phyloP scores from a whole-genome alignment of 2,888 invertebrate genomes.

The Andrena camellia region DNA sequence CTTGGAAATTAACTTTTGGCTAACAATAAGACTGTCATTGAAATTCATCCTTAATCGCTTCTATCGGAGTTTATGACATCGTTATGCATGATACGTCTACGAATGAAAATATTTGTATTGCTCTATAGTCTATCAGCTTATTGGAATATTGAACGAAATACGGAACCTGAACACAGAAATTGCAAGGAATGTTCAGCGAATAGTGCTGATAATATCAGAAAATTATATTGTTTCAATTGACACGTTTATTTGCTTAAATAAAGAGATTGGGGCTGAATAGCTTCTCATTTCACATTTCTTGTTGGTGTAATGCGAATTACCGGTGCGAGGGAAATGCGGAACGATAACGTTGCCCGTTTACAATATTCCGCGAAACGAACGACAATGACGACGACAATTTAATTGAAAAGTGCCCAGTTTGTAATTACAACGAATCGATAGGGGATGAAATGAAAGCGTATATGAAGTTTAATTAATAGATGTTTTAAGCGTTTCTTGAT shows the following conservation, averaged over 20 bases:
- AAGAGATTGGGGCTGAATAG: not conserved
- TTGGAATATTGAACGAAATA: not conserved
- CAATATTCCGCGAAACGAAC: not conserved
- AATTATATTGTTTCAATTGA: not conserved
- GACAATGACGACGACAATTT: not conserved
- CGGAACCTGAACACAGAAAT: not conserved
- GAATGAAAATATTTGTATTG: too few relatives aligned
- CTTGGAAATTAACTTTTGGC: too few relatives aligned
- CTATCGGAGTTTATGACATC: too few relatives aligned
- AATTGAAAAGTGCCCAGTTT: slow-evolving; percentile 21
- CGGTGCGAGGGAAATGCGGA: not conserved
- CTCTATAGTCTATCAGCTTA: too few relatives aligned
- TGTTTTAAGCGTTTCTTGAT: slow-evolving; percentile 35
- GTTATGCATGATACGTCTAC: too few relatives aligned
- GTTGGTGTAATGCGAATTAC: not conserved
- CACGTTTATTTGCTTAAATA: slow-evolving; percentile 1
- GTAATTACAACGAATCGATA: slow-evolving; percentile 13
- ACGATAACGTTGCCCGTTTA: not conserved
- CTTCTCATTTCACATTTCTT: not conserved
- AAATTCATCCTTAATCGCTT: too few relatives aligned
- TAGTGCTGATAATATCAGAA: not conserved
- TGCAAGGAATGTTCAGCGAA: not conserved
- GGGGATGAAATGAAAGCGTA: slow-evolving; percentile 4
- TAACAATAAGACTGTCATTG: too few relatives aligned
- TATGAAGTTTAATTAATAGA: slow-evolving; percentile 29